Evolutionary conservation across 2,888 invertebrate genomes (phyloP).

Genomic region (Sesia bembeciformis): DNA sequence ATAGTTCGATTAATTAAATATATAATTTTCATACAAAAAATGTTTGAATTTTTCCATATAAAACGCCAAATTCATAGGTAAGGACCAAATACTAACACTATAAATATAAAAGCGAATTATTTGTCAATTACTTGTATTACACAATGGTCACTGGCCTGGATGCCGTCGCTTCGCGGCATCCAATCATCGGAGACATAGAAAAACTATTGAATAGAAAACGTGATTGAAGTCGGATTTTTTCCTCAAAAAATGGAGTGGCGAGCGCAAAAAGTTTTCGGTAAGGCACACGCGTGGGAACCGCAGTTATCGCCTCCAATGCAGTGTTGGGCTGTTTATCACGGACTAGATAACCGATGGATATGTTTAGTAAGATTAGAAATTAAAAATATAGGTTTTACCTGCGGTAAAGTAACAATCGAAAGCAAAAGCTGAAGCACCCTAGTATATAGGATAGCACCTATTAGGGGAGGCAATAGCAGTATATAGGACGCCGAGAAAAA

Average conservation of each 20-base stretch:
- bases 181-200: constrained; percentile 24
- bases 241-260: constrained; percentile 45
- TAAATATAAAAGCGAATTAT: neutral
- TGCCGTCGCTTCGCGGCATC: constrained; percentile 14
- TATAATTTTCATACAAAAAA: neutral
- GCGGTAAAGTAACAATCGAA: no score
- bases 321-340: neutral
- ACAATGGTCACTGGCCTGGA: constrained; percentile 8
- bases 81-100: no score
- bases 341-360: no score
- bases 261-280: constrained; percentile 62
- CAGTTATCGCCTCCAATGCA: constrained; percentile 16
- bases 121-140: constrained; percentile 3
- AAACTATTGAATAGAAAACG: constrained; percentile 57
- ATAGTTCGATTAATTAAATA: no score
- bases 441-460: no score
- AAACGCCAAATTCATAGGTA: no score
- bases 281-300: constrained; percentile 70
- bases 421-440: no score
- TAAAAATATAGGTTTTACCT: no score
- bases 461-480: no score
- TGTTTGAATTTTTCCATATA: no score
- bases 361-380: no score
- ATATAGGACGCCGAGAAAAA: no score
- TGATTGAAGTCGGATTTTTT: constrained; percentile 60